These are phyloP conservation scores for Eristalis tenax DNA, from an alignment of 2,888 invertebrate species.

Conservation along the genomic window DNA sequence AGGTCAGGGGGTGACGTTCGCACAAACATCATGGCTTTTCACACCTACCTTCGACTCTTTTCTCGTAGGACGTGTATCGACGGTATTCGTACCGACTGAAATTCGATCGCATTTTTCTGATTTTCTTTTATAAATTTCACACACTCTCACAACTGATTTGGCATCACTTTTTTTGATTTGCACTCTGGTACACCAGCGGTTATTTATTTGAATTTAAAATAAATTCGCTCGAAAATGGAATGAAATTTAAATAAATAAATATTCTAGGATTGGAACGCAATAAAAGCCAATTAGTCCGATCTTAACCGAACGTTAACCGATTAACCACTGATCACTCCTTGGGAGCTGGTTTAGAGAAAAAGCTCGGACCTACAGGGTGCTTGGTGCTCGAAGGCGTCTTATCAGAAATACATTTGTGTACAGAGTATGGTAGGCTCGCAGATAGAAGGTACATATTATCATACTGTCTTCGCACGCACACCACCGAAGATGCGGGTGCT, in stretches of 20 bases:
- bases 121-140: not conserved
- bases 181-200: not conserved
- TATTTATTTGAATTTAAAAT: not conserved
- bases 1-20: not conserved
- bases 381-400: slow-evolving; percentile 10
- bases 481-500: not conserved
- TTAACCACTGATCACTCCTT: slow-evolving; percentile 75
- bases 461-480: slow-evolving; percentile 29
- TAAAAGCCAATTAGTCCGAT: slow-evolving; percentile 72
- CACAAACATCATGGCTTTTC: not conserved
- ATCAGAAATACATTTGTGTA: slow-evolving; percentile 36
- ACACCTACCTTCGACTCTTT: slow-evolving; percentile 76
- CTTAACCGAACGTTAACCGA: slow-evolving; percentile 76
- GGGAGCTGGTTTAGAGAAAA: slow-evolving; percentile 42
- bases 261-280: not conserved
- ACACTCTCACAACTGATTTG: slow-evolving; percentile 24
- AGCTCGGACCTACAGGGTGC: slow-evolving; percentile 32
- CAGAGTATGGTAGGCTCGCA: not conserved
- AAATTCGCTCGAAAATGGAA: slow-evolving; percentile 9
- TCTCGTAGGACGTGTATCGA: slow-evolving; percentile 78
- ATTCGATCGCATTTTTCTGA: slow-evolving; percentile 76
- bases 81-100: slow-evolving; percentile 77
- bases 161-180: slow-evolving; percentile 48
- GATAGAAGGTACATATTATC: slow-evolving; percentile 16
- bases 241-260: not conserved